Evolutionary conservation across 2,113 vertebrate genomes (phyloP).

Genomic region (Osmerus mordax): DNA sequence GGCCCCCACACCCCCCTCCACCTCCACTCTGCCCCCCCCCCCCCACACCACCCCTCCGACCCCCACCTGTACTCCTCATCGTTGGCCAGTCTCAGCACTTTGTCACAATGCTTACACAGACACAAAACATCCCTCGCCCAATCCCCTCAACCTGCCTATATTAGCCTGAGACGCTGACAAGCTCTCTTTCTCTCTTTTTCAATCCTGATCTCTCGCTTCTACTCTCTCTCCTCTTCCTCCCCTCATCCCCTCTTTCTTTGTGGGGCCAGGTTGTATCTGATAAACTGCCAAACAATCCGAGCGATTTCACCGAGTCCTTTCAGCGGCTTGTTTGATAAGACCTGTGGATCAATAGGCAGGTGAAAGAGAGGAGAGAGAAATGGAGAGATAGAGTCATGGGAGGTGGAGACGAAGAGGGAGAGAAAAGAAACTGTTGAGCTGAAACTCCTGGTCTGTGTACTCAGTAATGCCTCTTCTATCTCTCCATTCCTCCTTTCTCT

Average conservation of each 20-base stretch:
- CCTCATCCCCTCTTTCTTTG: not conserved
- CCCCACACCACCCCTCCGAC: not conserved
- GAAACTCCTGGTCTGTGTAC: not conserved
- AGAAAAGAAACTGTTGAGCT: not conserved
- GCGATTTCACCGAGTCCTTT: not conserved
- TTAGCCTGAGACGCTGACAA: not conserved
- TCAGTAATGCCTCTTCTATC: not conserved
- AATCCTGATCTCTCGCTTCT: not conserved
- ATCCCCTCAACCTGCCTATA: not conserved
- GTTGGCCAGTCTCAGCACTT: not conserved
- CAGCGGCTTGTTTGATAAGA: not conserved
- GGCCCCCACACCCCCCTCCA: too few relatives aligned
- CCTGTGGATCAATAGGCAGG: not conserved
- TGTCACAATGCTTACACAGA: slow-evolving; percentile 1
- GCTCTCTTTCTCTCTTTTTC: not conserved
- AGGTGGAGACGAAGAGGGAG: too few relatives aligned
- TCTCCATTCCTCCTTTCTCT: not conserved
- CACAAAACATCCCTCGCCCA: not conserved
- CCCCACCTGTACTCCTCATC: not conserved
- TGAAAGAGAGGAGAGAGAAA: not conserved
- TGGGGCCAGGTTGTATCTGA: not conserved
- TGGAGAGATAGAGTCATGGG: not conserved
- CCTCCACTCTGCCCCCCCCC: not conserved
- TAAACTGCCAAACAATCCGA: not conserved
- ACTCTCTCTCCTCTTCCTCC: not conserved